phyloP scores from a whole-genome alignment of 2,888 invertebrate genomes.

The Acronicta leporina region DNA sequence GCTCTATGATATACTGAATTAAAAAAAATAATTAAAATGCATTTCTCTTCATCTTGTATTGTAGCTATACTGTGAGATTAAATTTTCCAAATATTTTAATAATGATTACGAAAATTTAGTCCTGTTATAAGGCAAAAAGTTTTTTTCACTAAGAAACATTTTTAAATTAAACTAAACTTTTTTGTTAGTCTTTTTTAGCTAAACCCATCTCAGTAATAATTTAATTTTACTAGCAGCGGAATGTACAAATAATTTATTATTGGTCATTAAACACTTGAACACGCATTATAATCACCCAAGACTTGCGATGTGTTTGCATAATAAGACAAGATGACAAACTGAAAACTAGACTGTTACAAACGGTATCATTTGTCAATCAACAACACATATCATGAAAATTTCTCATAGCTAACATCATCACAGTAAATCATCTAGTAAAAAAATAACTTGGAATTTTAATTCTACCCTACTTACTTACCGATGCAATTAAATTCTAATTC shows the following conservation, averaged over 20 bases:
- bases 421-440: background rate
- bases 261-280: background rate
- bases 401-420: background rate
- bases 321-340: background rate
- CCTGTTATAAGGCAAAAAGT: too few species aligned
- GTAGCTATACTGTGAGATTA: too few species aligned
- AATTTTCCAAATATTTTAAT: too few species aligned
- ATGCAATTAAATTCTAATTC: slow-evolving; percentile 87
- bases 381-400: too few species aligned
- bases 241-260: background rate
- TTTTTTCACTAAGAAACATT: background rate
- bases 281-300: background rate
- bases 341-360: too few species aligned
- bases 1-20: too few species aligned
- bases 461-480: slow-evolving; percentile 63
- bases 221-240: background rate
- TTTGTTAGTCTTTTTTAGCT: too few species aligned
- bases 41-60: too few species aligned
- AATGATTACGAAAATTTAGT: too few species aligned
- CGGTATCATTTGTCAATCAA: too few species aligned
- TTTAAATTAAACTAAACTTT: background rate
- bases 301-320: background rate
- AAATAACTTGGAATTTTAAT: background rate
- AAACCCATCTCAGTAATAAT: background rate
- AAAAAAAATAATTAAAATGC: too few species aligned